Percentiles rank a stretch among this genome's conserved stretches.
Evolutionary conservation across 2,113 vertebrate species (phyloP).

Genomic region (Plectropomus leopardus): DNA sequence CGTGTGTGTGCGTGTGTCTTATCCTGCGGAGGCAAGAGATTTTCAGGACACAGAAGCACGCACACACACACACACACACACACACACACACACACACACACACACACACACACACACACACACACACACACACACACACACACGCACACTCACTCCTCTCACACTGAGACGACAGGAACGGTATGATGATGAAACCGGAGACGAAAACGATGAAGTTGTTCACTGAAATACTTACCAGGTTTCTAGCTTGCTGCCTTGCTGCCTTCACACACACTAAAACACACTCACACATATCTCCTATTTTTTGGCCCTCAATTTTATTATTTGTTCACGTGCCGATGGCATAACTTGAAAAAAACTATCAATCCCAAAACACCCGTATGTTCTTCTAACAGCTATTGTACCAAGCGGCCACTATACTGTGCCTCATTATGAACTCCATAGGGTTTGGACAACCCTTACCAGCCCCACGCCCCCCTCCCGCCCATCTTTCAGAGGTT

Average conservation of each 20-base stretch:
- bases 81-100: too few species aligned
- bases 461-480: not conserved
- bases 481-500: slow-evolving; percentile 47
- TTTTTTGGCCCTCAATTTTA: not conserved
- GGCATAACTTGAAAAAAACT: not conserved
- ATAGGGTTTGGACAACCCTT: not conserved
- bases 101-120: too few species aligned
- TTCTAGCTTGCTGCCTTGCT: slow-evolving; percentile 4
- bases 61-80: not conserved
- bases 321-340: not conserved
- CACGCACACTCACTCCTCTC: too few species aligned
- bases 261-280: not conserved
- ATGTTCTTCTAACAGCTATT: not conserved
- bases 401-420: not conserved
- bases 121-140: too few species aligned
- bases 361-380: not conserved
- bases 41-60: not conserved
- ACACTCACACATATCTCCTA: too few species aligned
- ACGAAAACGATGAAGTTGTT: not conserved
- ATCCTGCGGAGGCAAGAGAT: slow-evolving; percentile 20
- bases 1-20: slow-evolving; percentile 11
- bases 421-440: slow-evolving; percentile 11
- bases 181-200: slow-evolving; percentile 11
- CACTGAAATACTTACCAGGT: slow-evolving; percentile 12
- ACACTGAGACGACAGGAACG: not conserved